Evolutionary conservation across 64 coral and sea anemone species (phyloP).

Genomic region (Platygyra sinensis): DNA sequence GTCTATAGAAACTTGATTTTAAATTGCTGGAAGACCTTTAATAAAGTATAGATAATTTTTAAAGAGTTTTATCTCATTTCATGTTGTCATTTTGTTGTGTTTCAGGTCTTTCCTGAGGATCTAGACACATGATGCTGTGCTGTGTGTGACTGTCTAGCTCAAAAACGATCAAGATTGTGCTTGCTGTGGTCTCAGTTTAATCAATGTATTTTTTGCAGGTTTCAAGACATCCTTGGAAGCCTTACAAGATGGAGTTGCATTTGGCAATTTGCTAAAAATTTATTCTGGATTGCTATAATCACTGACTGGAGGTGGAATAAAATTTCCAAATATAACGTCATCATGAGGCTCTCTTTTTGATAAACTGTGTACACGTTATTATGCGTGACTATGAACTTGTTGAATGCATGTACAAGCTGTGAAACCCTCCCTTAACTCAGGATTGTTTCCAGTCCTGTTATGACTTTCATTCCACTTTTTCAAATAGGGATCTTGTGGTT

Average conservation of each 20-base stretch:
- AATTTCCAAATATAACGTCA: not conserved
- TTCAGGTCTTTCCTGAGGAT: constrained; percentile 10
- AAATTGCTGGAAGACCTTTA: too few relatives aligned
- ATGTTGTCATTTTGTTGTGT: not conserved
- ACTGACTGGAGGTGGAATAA: not conserved
- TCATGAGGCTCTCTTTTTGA: too few relatives aligned
- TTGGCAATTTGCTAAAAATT: not conserved
- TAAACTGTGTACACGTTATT: too few relatives aligned
- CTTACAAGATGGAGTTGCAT: not conserved
- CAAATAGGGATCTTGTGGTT: too few relatives aligned
- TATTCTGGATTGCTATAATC: not conserved
- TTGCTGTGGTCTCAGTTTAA: not conserved
- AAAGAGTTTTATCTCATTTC: not conserved
- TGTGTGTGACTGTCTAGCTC: not conserved
- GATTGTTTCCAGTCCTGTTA: too few relatives aligned
- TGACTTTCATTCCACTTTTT: too few relatives aligned
- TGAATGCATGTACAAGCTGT: too few relatives aligned
- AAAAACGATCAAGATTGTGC: not conserved
- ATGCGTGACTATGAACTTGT: too few relatives aligned
- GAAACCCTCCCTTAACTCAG: too few relatives aligned
- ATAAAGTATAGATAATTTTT: not conserved
- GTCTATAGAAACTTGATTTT: too few relatives aligned
- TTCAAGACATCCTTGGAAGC: not conserved
- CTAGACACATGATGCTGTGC: not conserved
- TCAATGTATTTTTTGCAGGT: not conserved